These are phyloP conservation scores for Tridacna crocea DNA, from an alignment of 2,888 invertebrate genomes.

Conservation along the genomic window DNA sequence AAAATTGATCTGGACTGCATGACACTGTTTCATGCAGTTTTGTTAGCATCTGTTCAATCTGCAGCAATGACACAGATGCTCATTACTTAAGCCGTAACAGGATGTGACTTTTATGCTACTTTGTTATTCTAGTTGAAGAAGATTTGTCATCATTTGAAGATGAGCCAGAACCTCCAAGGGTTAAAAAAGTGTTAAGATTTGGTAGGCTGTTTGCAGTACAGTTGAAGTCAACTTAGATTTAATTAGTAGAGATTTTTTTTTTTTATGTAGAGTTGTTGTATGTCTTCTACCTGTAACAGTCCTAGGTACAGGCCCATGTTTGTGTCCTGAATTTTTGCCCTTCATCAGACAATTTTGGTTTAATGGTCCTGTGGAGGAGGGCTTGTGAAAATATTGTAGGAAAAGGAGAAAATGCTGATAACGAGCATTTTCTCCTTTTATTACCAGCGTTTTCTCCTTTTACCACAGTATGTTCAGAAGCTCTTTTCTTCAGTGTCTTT, in stretches of 20 bases:
- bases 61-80: too few species aligned
- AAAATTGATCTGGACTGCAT: too few species aligned
- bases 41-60: too few species aligned
- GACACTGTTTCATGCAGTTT: too few species aligned
- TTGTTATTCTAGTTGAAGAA: not conserved
- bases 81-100: too few species aligned
- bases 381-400: not conserved
- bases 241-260: constrained; percentile 23
- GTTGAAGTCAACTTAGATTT: constrained; percentile 13
- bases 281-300: too few species aligned
- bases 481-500: too few species aligned
- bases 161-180: constrained; percentile 10
- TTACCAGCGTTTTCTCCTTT: not conserved
- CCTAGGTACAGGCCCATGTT: too few species aligned
- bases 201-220: constrained; percentile 35
- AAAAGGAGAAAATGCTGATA: not conserved
- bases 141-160: constrained; percentile 2
- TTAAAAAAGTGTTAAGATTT: constrained; percentile 47
- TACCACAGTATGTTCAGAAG: too few species aligned
- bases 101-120: too few species aligned
- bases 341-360: not conserved
- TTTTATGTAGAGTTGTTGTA: not conserved
- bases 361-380: not conserved
- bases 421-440: not conserved
- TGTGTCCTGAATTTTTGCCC: not conserved